Evolutionary conservation across 2,888 invertebrate species (phyloP).

Genomic region (Drosophila sordidapex): DNA sequence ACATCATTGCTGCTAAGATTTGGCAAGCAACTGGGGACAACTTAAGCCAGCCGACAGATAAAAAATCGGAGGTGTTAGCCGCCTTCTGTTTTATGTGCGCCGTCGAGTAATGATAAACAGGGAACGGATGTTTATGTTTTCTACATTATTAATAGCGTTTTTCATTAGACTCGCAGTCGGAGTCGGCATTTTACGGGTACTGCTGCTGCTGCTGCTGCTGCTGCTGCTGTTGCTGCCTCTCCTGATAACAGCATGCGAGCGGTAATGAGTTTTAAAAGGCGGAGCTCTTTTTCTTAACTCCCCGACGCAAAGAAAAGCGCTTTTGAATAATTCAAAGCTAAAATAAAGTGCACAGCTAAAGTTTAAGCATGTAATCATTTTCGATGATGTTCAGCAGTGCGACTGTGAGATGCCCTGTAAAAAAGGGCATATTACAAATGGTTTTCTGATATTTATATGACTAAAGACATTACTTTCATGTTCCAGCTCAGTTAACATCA

Average conservation of each 20-base stretch:
- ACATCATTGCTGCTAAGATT: conserved; percentile 74
- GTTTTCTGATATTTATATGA: not conserved
- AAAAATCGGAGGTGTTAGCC: conserved; percentile 41
- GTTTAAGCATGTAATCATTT: conserved; percentile 29
- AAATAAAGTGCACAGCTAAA: conserved; percentile 38
- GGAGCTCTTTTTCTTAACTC: conserved; percentile 1
- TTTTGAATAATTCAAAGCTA: conserved; percentile 62
- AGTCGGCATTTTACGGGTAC: conserved; percentile 57
- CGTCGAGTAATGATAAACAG: conserved; percentile 72
- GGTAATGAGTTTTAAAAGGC: conserved; percentile 56
- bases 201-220: not conserved
- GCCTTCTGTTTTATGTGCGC: conserved; percentile 64
- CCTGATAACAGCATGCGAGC: conserved; percentile 58
- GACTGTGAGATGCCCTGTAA: conserved; percentile 19
- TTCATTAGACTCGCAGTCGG: conserved; percentile 71
- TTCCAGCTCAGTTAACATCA: not conserved
- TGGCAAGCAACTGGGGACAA: conserved; percentile 24
- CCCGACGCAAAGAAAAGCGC: conserved; percentile 35
- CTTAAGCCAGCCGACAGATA: conserved; percentile 44
- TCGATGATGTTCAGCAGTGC: not conserved
- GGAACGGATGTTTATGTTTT: conserved; percentile 77
- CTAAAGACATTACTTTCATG: not conserved
- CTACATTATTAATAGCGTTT: conserved; percentile 79
- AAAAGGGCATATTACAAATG: not conserved
- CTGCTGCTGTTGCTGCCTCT: not conserved